A percentile compares a stretch with the other conserved stretches of the same genome.
phyloP scores from a whole-genome alignment of 2,797 vertebrate species.

The Gambelia wislizenii region DNA sequence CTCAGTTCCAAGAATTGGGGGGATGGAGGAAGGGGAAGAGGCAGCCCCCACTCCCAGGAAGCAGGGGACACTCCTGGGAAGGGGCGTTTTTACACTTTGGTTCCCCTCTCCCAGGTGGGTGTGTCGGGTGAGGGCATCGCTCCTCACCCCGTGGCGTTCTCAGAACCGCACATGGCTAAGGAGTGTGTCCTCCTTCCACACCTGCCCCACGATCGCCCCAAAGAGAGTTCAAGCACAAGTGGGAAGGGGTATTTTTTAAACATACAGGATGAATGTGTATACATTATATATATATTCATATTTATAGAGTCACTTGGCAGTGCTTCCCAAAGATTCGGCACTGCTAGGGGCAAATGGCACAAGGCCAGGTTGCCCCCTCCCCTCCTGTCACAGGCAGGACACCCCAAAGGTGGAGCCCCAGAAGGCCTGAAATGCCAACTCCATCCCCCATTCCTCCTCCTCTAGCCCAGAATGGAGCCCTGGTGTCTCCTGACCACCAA shows the following conservation, averaged over 20 bases:
- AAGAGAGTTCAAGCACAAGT: constrained; percentile 5
- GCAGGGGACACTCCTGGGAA: not conserved
- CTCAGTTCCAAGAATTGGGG: constrained; percentile 4
- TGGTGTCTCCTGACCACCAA: not conserved
- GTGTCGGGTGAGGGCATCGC: not conserved
- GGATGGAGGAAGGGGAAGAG: not conserved
- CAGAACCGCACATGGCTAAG: not conserved
- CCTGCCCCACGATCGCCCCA: not conserved
- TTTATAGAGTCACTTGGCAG: constrained; percentile 49
- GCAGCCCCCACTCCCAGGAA: not conserved
- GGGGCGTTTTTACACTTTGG: not conserved
- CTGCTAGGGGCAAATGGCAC: not conserved
- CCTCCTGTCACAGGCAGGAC: constrained; percentile 2
- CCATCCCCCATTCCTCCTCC: not conserved
- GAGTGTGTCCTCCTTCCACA: not conserved
- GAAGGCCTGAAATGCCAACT: not conserved
- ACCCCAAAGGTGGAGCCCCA: not conserved
- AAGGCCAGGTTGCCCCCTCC: not conserved
- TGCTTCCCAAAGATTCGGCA: not conserved
- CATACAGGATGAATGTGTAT: constrained; percentile 47
- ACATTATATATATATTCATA: constrained; percentile 57
- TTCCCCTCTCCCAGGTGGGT: not conserved
- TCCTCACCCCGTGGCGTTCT: not conserved
- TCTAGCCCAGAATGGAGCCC: not conserved
- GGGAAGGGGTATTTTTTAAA: not conserved